Evolutionary conservation across 1,140 invertebrate genomes (phyloP).

Genomic region (Papilio machaon): DNA sequence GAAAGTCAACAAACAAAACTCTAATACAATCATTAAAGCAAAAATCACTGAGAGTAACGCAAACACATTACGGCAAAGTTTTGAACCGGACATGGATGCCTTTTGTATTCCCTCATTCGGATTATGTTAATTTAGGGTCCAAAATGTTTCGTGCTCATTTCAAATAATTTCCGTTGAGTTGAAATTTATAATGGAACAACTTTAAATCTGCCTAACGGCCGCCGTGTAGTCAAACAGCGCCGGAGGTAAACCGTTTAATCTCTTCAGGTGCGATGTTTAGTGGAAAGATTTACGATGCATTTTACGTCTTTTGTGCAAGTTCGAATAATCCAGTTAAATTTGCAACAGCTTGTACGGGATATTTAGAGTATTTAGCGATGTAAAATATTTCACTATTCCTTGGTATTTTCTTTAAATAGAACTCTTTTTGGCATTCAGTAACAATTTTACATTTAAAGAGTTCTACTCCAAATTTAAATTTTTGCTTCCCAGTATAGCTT

Average conservation of each 20-base stretch:
- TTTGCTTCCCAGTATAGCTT: background rate
- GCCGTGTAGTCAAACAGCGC: conserved; percentile 41
- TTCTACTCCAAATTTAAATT: background rate
- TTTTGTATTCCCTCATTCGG: conserved; percentile 41
- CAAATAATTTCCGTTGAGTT: conserved; percentile 64
- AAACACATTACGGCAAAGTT: conserved; percentile 29
- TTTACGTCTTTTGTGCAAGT: conserved; percentile 37
- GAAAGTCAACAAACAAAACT: conserved; percentile 3
- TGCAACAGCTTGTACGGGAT: conserved; percentile 20
- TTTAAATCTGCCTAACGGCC: conserved; percentile 62
- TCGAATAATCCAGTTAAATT: conserved; percentile 34
- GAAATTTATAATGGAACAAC: conserved; percentile 60
- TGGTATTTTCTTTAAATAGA: background rate
- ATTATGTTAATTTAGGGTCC: conserved; percentile 64
- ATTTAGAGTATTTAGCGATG: background rate
- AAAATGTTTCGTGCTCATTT: conserved; percentile 64
- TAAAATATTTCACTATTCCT: background rate
- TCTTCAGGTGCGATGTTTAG: conserved; percentile 35
- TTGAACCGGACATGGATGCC: background rate
- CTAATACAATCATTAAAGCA: conserved; percentile 32
- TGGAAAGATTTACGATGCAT: conserved; percentile 37
- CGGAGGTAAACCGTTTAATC: conserved; percentile 42
- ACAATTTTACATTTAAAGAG: background rate
- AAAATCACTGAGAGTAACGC: conserved; percentile 35
- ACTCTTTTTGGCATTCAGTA: background rate